Base-by-base conservation (phyloP, 1,140 invertebrate genomes). In the Drosophila simulans region DNA sequence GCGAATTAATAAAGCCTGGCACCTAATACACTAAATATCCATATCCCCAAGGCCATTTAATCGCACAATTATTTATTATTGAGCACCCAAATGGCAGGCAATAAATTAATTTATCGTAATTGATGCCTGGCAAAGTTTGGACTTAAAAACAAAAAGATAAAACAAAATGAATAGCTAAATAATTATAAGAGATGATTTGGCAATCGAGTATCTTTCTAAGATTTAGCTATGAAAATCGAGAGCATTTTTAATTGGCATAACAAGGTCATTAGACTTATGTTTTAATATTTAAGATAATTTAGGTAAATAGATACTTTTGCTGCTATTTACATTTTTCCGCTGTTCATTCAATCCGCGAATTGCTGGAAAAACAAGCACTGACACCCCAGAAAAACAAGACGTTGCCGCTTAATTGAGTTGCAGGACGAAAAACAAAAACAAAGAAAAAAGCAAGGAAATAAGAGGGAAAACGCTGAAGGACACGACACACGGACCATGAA, bases 341-440 rank as follows among this genome's bases (percentile, higher is more conserved):
- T n/a, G 25, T 13, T 25, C 45, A 27, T 48, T 35, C 62, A 55
- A 55, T 37, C 25, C 60, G 37, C 13, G 46, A 65, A 39, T 54
- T 31, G 22, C 66, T 48, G 25, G 12, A 46, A 55, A 68, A 39
- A 34, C 49, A 54, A 65, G 37, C 60, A 46, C 35, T n/a, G 17
- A 43, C 51, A 10, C 25, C 54, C 53, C 11, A 58, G 34, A 39
- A 37, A 60, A 17, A 11, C 13, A 40, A 49, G 58, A 43, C 25
- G 27, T 17, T 49, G 63, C 43, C 58, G 31, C 40, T 46, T 64
- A 69, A 69, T 69, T 68, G 37, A 65, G 46, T 68, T 54, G 48
- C 60, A 46, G 15, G 20, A 13, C 20, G 31, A 20, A 65, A 37
- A 46, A 22, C 15, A 11, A 46, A 12, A 8, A 8, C 8, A 31